Conservation (phyloP, 2,797 vertebrate species). For the Chelidonichthys spinosus region DNA sequence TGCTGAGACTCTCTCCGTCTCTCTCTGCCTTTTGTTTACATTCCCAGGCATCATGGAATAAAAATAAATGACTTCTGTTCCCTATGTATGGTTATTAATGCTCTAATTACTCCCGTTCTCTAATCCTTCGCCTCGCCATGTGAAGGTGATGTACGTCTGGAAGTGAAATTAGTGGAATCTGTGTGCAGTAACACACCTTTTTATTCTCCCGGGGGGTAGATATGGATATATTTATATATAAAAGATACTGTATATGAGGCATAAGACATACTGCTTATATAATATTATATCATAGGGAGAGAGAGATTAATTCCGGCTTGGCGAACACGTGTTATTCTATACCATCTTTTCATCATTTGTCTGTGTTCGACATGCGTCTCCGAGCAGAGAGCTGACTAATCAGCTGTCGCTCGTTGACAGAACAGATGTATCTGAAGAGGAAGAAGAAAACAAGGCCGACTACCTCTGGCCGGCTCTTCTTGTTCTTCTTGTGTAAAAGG, state of each 20-base stretch:
- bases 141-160: conserved; percentile 68
- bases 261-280: no score
- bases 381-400: conserved; percentile 59
- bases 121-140: conserved; percentile 74
- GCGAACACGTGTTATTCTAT: conserved; percentile 49
- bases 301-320: conserved; percentile 58
- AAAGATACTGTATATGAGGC: no score
- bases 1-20: conserved; percentile 63
- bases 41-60: conserved; percentile 68
- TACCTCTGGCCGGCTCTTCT: conserved; percentile 42
- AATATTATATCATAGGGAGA: no score
- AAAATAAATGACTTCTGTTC: conserved; percentile 72
- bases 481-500: conserved; percentile 40
- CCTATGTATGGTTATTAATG: conserved; percentile 80
- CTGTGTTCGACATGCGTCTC: conserved; percentile 30
- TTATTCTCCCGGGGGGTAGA: conserved; percentile 61
- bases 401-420: conserved; percentile 21
- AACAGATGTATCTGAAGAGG: conserved; percentile 37
- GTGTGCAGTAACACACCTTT: conserved; percentile 62
- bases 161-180: conserved; percentile 58
- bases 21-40: conserved; percentile 72
- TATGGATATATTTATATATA: no score
- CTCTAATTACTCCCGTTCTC: conserved; percentile 76
- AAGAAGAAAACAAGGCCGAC: conserved; percentile 38
- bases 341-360: conserved; percentile 29